These are phyloP conservation scores for Illadopsis cleaveri DNA, from an alignment of 2,113 vertebrate species.

Conservation along the genomic window DNA sequence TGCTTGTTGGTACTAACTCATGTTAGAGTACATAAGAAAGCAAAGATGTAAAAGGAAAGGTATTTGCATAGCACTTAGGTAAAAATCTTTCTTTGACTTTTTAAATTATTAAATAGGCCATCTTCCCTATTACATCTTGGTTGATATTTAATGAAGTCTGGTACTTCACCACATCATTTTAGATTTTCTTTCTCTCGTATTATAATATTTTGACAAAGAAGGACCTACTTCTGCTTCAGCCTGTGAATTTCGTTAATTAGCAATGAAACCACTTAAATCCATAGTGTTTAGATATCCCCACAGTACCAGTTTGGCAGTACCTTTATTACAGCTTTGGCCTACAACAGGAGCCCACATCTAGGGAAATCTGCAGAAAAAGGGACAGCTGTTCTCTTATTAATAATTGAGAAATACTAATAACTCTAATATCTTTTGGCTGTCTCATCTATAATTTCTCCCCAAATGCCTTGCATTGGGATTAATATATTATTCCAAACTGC, in stretches of 20 bases:
- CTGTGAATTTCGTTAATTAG: background rate
- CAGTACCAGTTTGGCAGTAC: background rate
- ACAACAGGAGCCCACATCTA: background rate
- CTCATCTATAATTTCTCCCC: background rate
- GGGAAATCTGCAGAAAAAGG: background rate
- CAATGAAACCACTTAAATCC: background rate
- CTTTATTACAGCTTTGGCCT: background rate
- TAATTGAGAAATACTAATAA: conserved; percentile 9
- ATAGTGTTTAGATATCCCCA: background rate
- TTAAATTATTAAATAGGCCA: background rate
- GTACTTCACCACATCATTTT: background rate
- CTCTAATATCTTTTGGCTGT: background rate
- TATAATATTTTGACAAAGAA: background rate
- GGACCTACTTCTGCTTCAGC: background rate
- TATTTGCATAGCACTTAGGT: background rate
- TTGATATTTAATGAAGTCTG: background rate
- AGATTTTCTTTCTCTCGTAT: background rate
- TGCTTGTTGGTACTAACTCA: background rate
- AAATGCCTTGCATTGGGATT: background rate
- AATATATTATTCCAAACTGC: background rate
- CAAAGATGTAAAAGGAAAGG: background rate
- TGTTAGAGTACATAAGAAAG: background rate
- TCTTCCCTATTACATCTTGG: background rate
- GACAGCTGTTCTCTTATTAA: background rate
- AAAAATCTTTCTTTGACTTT: background rate